These are phyloP conservation scores for Crenuchus spilurus DNA, from an alignment of 2,797 vertebrate genomes.

Conservation along the genomic window DNA sequence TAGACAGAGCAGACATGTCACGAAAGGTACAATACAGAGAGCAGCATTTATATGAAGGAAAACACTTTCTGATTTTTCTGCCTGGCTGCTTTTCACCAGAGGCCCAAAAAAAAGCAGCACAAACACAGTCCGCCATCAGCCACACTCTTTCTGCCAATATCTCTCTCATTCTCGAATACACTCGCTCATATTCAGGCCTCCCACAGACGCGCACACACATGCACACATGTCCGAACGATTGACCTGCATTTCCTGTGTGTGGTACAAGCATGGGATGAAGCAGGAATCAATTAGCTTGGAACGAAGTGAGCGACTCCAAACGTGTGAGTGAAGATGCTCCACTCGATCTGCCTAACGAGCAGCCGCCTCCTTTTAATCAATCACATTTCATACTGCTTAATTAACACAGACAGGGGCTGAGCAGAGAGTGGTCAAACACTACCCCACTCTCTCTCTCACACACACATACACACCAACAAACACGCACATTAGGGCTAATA, in stretches of 20 bases:
- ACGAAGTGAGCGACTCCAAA: constrained; percentile 55
- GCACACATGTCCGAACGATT: constrained; percentile 9
- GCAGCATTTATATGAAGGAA: neutral
- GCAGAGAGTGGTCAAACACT: constrained; percentile 25
- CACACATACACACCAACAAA: neutral
- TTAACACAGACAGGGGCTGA: constrained; percentile 62
- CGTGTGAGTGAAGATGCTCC: constrained; percentile 56
- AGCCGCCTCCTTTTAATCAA: constrained; percentile 73
- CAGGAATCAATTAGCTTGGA: constrained; percentile 67
- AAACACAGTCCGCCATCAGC: neutral
- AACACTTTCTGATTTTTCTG: neutral
- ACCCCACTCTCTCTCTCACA: constrained; percentile 17
- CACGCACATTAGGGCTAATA: too few relatives aligned
- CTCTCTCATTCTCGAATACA: neutral
- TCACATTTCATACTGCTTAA: constrained; percentile 79
- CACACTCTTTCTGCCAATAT: neutral
- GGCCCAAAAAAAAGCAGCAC: neutral
- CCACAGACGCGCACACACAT: neutral
- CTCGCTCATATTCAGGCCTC: neutral
- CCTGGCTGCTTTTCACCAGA: neutral
- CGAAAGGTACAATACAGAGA: neutral
- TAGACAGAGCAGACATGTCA: neutral
- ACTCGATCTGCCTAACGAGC: constrained; percentile 65
- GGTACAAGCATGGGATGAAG: constrained; percentile 55
- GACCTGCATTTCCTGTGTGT: constrained; percentile 48